These are phyloP conservation scores for Lasioglossum pauxillum DNA, from an alignment of 2,888 invertebrate species.

Conservation along the genomic window DNA sequence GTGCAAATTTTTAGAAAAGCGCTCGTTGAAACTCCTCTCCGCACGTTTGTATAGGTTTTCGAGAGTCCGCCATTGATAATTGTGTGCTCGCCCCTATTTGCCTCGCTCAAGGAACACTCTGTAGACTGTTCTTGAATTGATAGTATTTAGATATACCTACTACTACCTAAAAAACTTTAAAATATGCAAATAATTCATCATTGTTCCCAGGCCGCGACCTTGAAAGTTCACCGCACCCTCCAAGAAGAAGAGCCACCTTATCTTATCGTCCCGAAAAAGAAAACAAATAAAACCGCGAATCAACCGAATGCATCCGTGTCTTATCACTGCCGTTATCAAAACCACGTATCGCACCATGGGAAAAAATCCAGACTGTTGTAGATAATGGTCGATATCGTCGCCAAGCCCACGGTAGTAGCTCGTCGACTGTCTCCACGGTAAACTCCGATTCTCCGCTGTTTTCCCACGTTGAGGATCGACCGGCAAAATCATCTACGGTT, in stretches of 20 bases:
- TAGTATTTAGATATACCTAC: no score
- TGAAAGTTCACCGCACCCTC: neutral
- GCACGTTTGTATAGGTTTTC: neutral
- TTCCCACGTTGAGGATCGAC: neutral
- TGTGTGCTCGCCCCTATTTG: neutral
- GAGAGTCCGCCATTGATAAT: neutral
- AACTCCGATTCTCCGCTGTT: neutral
- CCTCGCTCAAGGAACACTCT: neutral
- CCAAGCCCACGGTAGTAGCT: neutral
- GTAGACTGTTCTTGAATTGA: neutral
- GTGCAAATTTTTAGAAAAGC: neutral
- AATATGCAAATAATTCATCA: neutral
- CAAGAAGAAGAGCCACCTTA: neutral
- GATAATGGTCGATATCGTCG: neutral
- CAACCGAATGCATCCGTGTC: neutral
- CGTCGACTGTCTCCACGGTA: neutral
- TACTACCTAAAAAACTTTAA: no score
- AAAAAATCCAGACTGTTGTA: neutral
- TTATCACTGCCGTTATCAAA: neutral
- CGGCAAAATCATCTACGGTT: neutral
- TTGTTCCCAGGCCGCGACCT: neutral
- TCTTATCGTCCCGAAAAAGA: neutral
- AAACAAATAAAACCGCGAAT: neutral
- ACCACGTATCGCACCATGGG: neutral
- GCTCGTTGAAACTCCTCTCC: neutral